phyloP scores from a whole-genome alignment of 2,113 vertebrate species.

The Megaceryle maxima region DNA sequence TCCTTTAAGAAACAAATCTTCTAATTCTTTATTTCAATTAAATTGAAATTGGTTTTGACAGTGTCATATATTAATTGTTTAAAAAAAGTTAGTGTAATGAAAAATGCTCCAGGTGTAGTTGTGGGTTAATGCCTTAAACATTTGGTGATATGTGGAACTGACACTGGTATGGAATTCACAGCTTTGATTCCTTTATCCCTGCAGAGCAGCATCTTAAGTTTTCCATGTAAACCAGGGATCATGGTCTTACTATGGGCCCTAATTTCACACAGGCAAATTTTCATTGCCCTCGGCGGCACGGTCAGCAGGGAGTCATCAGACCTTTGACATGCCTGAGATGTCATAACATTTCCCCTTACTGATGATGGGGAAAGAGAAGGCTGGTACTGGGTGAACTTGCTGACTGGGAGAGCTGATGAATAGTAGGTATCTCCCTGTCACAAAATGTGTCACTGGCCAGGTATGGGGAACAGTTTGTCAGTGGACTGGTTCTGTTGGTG shows the following conservation, averaged over 20 bases:
- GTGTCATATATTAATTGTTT: not conserved
- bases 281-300: rapidly evolving
- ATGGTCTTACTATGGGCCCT: not conserved
- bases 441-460: not conserved
- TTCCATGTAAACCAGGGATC: not conserved
- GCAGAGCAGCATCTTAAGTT: not conserved
- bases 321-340: not conserved
- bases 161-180: not conserved
- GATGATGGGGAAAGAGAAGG: not conserved
- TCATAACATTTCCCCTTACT: not conserved
- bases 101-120: not conserved
- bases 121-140: not conserved
- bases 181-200: not conserved
- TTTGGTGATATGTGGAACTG: not conserved
- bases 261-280: not conserved
- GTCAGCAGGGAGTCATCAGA: not conserved
- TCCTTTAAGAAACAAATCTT: not conserved
- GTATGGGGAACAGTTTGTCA: not conserved
- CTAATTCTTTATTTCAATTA: not conserved
- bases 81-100: not conserved
- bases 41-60: not conserved
- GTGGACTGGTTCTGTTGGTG: not conserved
- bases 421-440: not conserved
- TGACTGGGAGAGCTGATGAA: not conserved
- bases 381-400: not conserved